phyloP scores from a whole-genome alignment of 2,888 invertebrate genomes.

The Pollenia angustigena region DNA sequence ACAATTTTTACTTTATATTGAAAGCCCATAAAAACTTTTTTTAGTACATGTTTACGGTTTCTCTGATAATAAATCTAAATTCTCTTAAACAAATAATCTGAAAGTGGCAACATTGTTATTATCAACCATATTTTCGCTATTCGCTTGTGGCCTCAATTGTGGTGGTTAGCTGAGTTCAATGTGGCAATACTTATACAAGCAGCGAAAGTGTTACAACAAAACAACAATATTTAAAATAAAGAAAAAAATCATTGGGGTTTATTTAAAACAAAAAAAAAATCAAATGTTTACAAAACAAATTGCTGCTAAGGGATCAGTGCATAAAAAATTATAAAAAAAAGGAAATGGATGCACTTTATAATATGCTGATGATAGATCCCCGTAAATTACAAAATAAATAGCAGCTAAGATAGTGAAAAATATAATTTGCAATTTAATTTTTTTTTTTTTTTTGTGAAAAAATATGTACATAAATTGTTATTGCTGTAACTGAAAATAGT shows the following conservation, averaged over 20 bases:
- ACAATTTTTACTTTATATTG: too few species aligned
- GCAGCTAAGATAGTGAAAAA: neutral
- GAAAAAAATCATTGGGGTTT: conserved; percentile 43
- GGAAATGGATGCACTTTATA: conserved; percentile 1
- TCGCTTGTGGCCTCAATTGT: conserved; percentile 16
- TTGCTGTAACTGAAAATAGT: too few species aligned
- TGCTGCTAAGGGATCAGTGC: conserved; percentile 43
- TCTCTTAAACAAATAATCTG: neutral
- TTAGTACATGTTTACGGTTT: too few species aligned
- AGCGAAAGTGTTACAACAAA: conserved; percentile 4
- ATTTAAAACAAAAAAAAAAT: conserved; percentile 22
- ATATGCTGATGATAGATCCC: conserved; percentile 1
- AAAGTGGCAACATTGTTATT: neutral
- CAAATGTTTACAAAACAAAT: conserved; percentile 64
- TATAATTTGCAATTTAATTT: neutral
- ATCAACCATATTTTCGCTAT: neutral
- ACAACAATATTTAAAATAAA: conserved; percentile 6
- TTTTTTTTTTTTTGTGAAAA: neutral
- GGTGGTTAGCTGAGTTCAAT: conserved; percentile 7
- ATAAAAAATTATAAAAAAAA: conserved; percentile 10
- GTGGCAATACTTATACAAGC: conserved; percentile 5
- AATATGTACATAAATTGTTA: too few species aligned
- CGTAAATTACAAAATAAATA: conserved; percentile 12
- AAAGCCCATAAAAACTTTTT: too few species aligned
- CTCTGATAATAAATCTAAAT: too few species aligned